A percentile compares a stretch with the other conserved stretches of the same genome.
These are phyloP conservation scores for Larimichthys crocea DNA, from an alignment of 2,113 vertebrate species.

Conservation along the genomic window DNA sequence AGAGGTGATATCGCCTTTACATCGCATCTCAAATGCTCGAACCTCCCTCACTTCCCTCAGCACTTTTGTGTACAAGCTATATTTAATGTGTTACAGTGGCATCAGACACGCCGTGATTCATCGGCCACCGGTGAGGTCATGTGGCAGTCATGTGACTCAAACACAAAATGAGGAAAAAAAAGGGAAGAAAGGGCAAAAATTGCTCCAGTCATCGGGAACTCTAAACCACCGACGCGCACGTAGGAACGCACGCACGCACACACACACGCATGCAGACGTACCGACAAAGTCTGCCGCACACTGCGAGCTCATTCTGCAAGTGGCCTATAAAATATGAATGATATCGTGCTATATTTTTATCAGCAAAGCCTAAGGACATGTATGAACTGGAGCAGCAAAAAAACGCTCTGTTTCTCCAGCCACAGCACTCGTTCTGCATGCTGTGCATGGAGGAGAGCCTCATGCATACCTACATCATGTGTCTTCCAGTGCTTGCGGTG, in stretches of 20 bases:
- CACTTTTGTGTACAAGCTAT: conserved; percentile 10
- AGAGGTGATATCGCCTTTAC: neutral
- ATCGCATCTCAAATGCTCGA: neutral
- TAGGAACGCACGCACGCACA: neutral
- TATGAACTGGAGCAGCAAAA: conserved; percentile 77
- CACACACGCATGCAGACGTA: neutral
- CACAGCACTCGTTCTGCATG: conserved; percentile 33
- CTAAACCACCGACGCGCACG: conserved; percentile 21
- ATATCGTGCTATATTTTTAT: conserved; percentile 72
- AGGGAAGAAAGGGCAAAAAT: conserved; percentile 21
- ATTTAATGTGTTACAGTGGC: conserved; percentile 1
- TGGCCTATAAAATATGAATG: conserved; percentile 80
- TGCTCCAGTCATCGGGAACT: conserved; percentile 39
- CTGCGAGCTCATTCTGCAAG: conserved; percentile 67
- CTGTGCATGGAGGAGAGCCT: neutral
- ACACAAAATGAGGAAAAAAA: conserved; percentile 11
- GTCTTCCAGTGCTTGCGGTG: neutral
- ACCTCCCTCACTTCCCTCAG: neutral
- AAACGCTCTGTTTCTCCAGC: conserved; percentile 39
- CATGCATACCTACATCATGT: neutral
- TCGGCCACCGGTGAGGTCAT: conserved; percentile 57
- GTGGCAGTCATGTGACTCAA: conserved; percentile 65
- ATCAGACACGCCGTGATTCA: conserved; percentile 54
- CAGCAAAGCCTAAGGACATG: conserved; percentile 63
- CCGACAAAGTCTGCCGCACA: conserved; percentile 13